phyloP scores from a whole-genome alignment of 92 coral and sea anemone species.

The Epizoanthus stellaris region DNA sequence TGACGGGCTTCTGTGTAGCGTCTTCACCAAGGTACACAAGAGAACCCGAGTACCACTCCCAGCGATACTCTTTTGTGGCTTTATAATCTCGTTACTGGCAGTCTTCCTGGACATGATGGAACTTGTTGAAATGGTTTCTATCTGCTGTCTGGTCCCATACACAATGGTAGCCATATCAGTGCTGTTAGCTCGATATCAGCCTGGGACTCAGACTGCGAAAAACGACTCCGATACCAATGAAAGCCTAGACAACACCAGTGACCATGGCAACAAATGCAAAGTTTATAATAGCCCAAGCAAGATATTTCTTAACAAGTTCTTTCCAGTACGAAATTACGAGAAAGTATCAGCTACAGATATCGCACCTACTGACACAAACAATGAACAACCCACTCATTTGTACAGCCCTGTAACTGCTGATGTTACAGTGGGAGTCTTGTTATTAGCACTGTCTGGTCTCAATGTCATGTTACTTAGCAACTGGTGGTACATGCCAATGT shows the following conservation, averaged over 20 bases:
- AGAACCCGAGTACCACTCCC: slow-evolving; percentile 66
- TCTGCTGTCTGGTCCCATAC: slow-evolving; percentile 66
- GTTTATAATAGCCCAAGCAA: slow-evolving; percentile 19
- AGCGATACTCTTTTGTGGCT: slow-evolving; percentile 61
- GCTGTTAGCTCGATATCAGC: slow-evolving; percentile 69
- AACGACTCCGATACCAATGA: background rate
- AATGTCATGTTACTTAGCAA: slow-evolving; percentile 53
- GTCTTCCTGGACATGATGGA: slow-evolving; percentile 61
- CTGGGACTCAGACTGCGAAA: slow-evolving; percentile 6
- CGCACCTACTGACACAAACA: slow-evolving; percentile 8
- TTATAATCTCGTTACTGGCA: slow-evolving; percentile 64
- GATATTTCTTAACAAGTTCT: slow-evolving; percentile 50
- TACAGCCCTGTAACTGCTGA: slow-evolving; percentile 14
- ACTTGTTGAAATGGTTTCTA: slow-evolving; percentile 79
- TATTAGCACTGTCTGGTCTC: slow-evolving; percentile 63
- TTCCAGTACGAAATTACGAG: background rate
- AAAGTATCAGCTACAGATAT: background rate
- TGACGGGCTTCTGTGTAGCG: slow-evolving; percentile 75
- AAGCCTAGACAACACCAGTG: background rate
- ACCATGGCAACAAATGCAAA: slow-evolving; percentile 3
- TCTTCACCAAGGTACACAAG: slow-evolving; percentile 60
- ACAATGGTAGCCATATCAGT: slow-evolving; percentile 81
- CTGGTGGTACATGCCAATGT: slow-evolving; percentile 20
- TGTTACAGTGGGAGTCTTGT: slow-evolving; percentile 52
- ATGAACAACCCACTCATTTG: background rate